Evolutionary conservation across 2,888 invertebrate genomes (phyloP), one percentile per base, ranked within the genome.

Genomic region (Cenopis cana): DNA sequence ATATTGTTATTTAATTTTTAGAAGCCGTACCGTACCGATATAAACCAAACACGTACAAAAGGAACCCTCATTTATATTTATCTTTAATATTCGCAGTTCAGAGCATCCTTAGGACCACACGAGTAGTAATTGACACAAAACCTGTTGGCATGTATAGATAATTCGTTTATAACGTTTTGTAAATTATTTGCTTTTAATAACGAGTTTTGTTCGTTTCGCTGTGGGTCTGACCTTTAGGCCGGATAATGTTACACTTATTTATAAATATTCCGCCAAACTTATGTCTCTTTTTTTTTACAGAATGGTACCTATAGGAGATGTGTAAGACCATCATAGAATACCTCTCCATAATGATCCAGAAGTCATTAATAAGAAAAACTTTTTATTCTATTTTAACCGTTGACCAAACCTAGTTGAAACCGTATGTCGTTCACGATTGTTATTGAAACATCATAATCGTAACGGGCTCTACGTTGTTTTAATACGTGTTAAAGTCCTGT

Each of bases 141-240:
- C 69, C 57, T 56, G 69, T 50, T 64, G 57, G 57, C 69, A 55
- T 29, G 64, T 24, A 4, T 24, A 24, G 24, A 4, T 24, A 24
- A 64, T 69, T 41, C 29, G 52, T 49, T 64, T n/a, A 10, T 24
- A 29, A 46, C 55, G n/a, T 33, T 69, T 57, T 56, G 62, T 64
- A 64, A 69, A 64, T 64, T 50, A 50, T 50, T 69, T 57, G 38
- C 38, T 20, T 36, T 54, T 24, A 56, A 41, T 52, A 69, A 69
- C 46, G 36, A 12, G 49, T 62, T 61, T 46, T 56, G 0, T 36
- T 29, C 1, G n/a, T 24, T 59, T 29, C 10, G 46, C 10, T 24
- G 14, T 11, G 46, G 29, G 29, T 33, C 17, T 52, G 50, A 36
- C 50, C 62, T 20, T 20, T 5, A 36, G 17, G 14, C 12, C 12